Percentiles rank a stretch among this genome's conserved stretches.
Evolutionary conservation across 2,888 invertebrate species (phyloP).

Genomic region (Altica lythri): DNA sequence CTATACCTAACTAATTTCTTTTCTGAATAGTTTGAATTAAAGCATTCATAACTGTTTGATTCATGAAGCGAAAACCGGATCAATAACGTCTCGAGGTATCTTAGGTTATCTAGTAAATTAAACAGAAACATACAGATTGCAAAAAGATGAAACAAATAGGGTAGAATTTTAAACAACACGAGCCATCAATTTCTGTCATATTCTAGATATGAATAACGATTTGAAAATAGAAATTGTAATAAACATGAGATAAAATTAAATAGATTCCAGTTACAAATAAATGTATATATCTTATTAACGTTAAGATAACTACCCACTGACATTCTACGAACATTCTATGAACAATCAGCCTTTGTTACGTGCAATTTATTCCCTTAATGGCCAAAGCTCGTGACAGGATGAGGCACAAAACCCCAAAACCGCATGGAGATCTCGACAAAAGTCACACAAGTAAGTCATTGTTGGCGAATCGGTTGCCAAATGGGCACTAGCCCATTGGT

Average conservation of each 20-base stretch:
- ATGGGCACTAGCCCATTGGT: conserved; percentile 36
- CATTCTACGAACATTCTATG: conserved; percentile 23
- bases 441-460: conserved; percentile 40
- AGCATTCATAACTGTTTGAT: too few relatives aligned
- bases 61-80: too few relatives aligned
- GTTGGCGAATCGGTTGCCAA: conserved; percentile 39
- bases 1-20: too few relatives aligned
- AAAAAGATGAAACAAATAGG: too few relatives aligned
- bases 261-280: conserved; percentile 18
- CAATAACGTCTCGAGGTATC: too few relatives aligned
- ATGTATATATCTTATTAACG: conserved; percentile 19
- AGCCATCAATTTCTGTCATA: conserved; percentile 8
- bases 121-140: too few relatives aligned
- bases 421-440: conserved; percentile 34
- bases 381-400: conserved; percentile 35
- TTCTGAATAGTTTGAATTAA: too few relatives aligned
- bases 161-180: background rate
- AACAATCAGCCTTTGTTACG: conserved; percentile 39
- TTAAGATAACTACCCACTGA: conserved; percentile 19
- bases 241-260: conserved; percentile 15
- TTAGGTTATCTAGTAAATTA: too few relatives aligned
- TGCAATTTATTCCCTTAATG: conserved; percentile 39
- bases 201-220: conserved; percentile 10
- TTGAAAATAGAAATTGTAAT: conserved; percentile 21
- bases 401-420: conserved; percentile 34